phyloP scores from a whole-genome alignment of 1,140 invertebrate species.

The Drosophila sulfurigaster region DNA sequence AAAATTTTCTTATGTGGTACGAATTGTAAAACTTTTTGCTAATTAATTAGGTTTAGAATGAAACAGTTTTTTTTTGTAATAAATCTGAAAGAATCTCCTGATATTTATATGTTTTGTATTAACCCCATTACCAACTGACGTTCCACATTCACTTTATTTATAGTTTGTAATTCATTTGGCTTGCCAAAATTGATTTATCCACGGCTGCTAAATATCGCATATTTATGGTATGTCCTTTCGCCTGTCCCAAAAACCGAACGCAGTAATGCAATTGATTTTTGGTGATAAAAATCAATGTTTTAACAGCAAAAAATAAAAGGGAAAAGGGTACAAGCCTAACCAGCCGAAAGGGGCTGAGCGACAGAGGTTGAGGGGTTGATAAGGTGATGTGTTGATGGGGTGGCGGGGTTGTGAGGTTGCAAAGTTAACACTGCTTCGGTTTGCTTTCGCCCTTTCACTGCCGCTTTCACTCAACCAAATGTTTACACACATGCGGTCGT shows the following conservation, averaged over 20 bases:
- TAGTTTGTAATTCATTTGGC: slow-evolving; percentile 45
- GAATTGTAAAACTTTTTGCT: too few relatives aligned
- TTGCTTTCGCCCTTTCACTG: slow-evolving; percentile 13
- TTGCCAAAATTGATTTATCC: slow-evolving; percentile 74
- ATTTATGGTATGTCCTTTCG: slow-evolving; percentile 38
- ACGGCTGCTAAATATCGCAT: slow-evolving; percentile 53
- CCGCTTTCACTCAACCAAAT: slow-evolving; percentile 53
- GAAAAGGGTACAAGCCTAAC: slow-evolving; percentile 47
- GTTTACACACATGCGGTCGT: slow-evolving; percentile 82
- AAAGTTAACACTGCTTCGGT: slow-evolving; percentile 6
- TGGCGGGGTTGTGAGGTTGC: not conserved
- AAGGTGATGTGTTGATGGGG: not conserved
- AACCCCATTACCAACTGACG: not conserved
- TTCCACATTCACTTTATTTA: slow-evolving; percentile 3
- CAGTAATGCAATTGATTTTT: slow-evolving; percentile 82
- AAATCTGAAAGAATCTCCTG: not conserved
- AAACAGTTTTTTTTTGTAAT: not conserved
- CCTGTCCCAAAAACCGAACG: slow-evolving; percentile 57
- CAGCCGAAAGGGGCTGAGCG: slow-evolving; percentile 17
- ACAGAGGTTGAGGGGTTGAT: slow-evolving; percentile 27
- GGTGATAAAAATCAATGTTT: slow-evolving; percentile 82
- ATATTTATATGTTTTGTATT: slow-evolving; percentile 11
- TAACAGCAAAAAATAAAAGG: slow-evolving; percentile 57
- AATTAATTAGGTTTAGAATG: too few relatives aligned
- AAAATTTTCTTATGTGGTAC: too few relatives aligned